Evolutionary conservation across 2,888 invertebrate species (phyloP), one percentile per base, ranked within the genome.

Genomic region (Dicycla oo): DNA sequence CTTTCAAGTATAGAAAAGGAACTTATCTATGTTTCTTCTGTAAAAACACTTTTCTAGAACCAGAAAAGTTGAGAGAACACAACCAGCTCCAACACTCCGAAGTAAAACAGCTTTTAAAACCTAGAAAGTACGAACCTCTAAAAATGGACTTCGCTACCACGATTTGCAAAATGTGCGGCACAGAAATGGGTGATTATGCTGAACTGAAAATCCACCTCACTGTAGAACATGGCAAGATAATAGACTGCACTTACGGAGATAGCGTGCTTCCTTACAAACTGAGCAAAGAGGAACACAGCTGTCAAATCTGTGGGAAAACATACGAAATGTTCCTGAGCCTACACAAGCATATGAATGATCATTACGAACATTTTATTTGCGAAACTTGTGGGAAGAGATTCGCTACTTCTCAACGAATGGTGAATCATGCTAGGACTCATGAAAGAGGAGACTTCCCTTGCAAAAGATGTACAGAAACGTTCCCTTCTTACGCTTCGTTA

Each of bases 291-390:
- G 92, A 93, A 49, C 93, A 95, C 63, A 88, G 89, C 38, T 96
- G 95, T 73, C 95, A 94, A 75, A 90, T 95, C 7, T 96, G 95
- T 75, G 94, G 95, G 0, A 94, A 95, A 64, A 89, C 91, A 0
- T 96, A 96, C 81, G 95, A 95, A 79, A 93, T 94, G 92, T 96
- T 96, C 73, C 86, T 95, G 0, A 94, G 93, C 38, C 87, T 96
- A 2, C 95, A 95, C 86, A 94, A 93, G 72, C 96, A 96, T 49
- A 96, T 96, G 95, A 95, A 95, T 56, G 93, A 93, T 43, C 96
- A 96, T 78, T 96, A 93, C 76, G 94, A 95, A 18, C 94, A 95
- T 73, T 95, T 91, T 72, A 94, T 96, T 5, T 96, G 96, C 60
- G 95, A 95, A 78, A 94, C 92, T n/a, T 96, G 96, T 64, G 96